Evolutionary conservation across 1,140 invertebrate genomes (phyloP).

Genomic region (Paramacrobiotus metropolitanus): DNA sequence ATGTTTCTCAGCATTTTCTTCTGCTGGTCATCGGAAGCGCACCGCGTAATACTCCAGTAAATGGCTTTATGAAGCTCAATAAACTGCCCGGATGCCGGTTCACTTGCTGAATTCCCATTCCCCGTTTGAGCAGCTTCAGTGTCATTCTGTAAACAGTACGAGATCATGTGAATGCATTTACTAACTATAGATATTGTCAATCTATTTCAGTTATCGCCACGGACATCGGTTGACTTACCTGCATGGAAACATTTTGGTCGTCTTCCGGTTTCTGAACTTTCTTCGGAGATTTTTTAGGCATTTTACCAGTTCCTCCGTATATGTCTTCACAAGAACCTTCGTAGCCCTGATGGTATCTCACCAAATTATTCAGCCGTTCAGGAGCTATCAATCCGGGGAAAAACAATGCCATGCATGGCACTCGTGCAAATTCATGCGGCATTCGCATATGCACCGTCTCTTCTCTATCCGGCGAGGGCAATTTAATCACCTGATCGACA

Average conservation of each 20-base stretch:
- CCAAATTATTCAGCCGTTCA: background rate
- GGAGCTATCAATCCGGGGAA: background rate
- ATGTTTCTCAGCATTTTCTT: slow-evolving; percentile 82
- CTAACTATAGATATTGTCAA: background rate
- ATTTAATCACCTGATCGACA: background rate
- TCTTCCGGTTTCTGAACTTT: background rate
- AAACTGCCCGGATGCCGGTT: background rate
- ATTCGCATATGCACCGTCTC: background rate
- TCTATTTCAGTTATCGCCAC: background rate
- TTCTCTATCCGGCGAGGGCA: background rate
- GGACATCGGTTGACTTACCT: too few relatives aligned
- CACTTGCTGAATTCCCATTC: too few relatives aligned
- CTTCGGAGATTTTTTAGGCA: background rate
- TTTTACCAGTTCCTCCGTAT: too few relatives aligned
- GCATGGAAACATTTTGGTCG: too few relatives aligned
- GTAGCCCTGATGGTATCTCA: background rate
- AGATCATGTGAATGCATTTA: background rate
- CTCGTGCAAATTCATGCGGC: background rate
- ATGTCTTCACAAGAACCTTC: background rate
- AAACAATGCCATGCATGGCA: background rate
- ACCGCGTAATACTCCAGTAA: background rate
- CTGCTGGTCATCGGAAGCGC: slow-evolving; percentile 51
- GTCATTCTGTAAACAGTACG: too few relatives aligned
- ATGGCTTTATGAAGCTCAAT: background rate
- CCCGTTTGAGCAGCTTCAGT: too few relatives aligned